These are phyloP conservation scores for Reticulitermes speratus DNA, from an alignment of 1,140 invertebrate species.

Conservation along the genomic window DNA sequence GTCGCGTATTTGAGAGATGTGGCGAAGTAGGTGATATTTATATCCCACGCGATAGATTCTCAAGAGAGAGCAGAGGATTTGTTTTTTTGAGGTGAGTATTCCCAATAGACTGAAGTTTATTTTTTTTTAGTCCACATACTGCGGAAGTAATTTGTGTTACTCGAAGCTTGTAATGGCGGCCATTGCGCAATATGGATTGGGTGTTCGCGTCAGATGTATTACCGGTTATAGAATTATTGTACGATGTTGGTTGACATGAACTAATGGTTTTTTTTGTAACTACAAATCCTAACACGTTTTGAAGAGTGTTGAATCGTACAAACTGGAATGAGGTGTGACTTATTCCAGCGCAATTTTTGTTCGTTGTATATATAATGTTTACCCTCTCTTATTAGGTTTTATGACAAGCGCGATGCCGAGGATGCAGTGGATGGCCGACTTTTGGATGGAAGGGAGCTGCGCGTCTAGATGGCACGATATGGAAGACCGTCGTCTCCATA, in stretches of 20 bases:
- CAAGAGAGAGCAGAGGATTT: conserved; percentile 92
- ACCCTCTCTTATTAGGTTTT: conserved; percentile 65
- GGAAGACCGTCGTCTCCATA: conserved; percentile 85
- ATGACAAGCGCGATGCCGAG: conserved; percentile 93
- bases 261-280: background rate
- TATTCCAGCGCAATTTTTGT: background rate
- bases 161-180: background rate
- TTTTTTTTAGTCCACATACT: background rate
- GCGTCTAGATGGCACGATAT: conserved; percentile 96
- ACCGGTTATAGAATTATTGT: background rate
- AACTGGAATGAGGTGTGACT: background rate
- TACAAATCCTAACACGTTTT: background rate
- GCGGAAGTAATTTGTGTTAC: background rate
- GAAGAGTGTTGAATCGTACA: background rate
- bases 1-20: conserved; percentile 93
- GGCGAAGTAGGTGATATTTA: conserved; percentile 98
- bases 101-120: background rate
- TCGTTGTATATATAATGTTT: too few species aligned
- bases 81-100: conserved; percentile 86
- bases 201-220: background rate
- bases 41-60: conserved; percentile 93
- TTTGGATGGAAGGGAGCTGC: conserved; percentile 92
- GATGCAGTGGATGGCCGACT: conserved; percentile 94
- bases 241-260: background rate
- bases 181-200: background rate